phyloP scores from a whole-genome alignment of 2,113 vertebrate species.

The Myotis brandtii region DNA sequence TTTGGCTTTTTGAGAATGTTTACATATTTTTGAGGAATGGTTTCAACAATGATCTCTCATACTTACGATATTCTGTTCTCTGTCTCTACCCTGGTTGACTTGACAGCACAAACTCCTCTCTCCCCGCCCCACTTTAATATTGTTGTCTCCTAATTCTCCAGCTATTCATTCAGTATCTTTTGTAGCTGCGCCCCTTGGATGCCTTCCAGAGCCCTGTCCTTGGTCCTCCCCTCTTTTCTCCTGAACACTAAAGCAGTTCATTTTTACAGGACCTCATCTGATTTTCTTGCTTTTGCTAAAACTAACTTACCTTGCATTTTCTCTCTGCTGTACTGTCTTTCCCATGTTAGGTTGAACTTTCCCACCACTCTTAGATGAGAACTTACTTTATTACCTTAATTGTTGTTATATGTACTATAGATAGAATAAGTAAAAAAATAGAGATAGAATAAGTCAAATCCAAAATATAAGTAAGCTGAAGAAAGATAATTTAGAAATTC shows the following conservation, averaged over 20 bases:
- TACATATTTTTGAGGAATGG: not conserved
- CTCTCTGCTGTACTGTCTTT: constrained; percentile 5
- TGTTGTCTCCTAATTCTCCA: constrained; percentile 35
- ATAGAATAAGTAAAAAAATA: not conserved
- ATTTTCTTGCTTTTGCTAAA: constrained; percentile 48
- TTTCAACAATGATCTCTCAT: not conserved
- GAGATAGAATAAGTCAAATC: not conserved
- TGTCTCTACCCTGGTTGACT: not conserved
- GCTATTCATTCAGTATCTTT: constrained; percentile 52
- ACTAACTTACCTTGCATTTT: not conserved
- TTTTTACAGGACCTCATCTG: constrained; percentile 52
- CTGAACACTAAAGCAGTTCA: constrained; percentile 47
- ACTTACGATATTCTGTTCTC: not conserved
- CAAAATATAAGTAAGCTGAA: constrained; percentile 34
- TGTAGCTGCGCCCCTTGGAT: constrained; percentile 41
- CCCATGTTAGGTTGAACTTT: constrained; percentile 7
- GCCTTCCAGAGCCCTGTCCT: constrained; percentile 63
- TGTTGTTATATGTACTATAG: not conserved
- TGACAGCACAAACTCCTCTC: not conserved
- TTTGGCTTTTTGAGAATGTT: constrained; percentile 38
- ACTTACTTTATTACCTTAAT: not conserved
- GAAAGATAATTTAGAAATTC: constrained; percentile 32
- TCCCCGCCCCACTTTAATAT: not conserved
- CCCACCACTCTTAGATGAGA: not conserved
- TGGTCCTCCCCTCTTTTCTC: constrained; percentile 21